These are phyloP conservation scores for Pantelozetes paolii DNA, from an alignment of 2,888 invertebrate species.

Conservation along the genomic window DNA sequence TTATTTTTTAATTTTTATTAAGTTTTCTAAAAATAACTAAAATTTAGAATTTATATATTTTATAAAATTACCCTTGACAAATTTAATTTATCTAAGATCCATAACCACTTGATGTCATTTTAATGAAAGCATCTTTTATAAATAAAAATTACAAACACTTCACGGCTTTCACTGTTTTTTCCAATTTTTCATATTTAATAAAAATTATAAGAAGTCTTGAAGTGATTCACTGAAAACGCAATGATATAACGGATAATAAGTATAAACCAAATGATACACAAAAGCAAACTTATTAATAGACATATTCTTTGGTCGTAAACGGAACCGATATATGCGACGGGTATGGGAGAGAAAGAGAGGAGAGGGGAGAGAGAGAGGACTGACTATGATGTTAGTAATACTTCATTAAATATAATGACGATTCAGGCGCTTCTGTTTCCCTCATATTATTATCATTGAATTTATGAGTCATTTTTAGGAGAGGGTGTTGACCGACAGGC, in stretches of 20 bases:
- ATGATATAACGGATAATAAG: not conserved
- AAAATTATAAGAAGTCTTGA: no score
- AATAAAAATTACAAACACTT: no score
- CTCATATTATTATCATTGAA: not conserved
- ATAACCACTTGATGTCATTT: no score
- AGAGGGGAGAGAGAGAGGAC: not conserved
- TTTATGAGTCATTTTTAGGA: slow-evolving; percentile 5
- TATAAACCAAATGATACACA: slow-evolving; percentile 9
- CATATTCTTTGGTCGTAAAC: not conserved
- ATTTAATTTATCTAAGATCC: no score
- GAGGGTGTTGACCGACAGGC: slow-evolving; percentile 11
- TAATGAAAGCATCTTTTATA: no score
- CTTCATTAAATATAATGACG: slow-evolving; percentile 11
- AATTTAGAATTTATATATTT: no score
- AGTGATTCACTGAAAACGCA: not conserved
- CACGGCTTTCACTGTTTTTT: no score
- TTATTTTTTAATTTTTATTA: no score
- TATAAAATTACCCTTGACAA: no score
- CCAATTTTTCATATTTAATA: no score
- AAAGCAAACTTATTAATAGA: not conserved
- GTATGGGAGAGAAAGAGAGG: not conserved
- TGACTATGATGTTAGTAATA: not conserved
- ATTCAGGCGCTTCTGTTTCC: slow-evolving; percentile 17
- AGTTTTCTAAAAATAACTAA: no score
- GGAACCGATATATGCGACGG: not conserved